Conservation (phyloP, 2,113 vertebrate genomes). For the Dicentrarchus labrax region DNA sequence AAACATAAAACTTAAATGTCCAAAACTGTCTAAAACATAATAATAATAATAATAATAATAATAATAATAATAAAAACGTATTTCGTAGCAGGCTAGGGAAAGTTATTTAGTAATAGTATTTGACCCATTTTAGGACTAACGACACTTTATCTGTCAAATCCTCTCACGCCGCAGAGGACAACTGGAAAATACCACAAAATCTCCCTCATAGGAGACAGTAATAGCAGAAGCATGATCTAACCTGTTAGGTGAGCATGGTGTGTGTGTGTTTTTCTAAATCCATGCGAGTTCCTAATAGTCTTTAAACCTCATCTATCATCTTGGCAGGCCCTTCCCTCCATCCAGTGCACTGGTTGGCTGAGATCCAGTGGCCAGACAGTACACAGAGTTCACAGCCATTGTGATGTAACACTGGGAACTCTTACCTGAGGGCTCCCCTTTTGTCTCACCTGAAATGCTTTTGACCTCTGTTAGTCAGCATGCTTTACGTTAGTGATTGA, state of each 20-base stretch:
- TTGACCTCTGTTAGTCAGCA: slow-evolving; percentile 65
- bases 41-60: no score
- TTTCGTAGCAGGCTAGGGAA: neutral
- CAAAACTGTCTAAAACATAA: neutral
- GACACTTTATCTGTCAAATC: neutral
- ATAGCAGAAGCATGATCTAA: slow-evolving; percentile 49
- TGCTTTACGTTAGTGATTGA: slow-evolving; percentile 62
- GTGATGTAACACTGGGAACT: slow-evolving; percentile 71
- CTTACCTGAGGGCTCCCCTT: slow-evolving; percentile 66
- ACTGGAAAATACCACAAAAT: slow-evolving; percentile 23
- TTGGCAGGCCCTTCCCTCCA: slow-evolving; percentile 57
- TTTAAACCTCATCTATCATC: slow-evolving; percentile 75
- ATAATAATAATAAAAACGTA: neutral
- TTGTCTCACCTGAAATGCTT: slow-evolving; percentile 65
- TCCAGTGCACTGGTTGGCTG: slow-evolving; percentile 72
- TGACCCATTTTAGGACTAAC: neutral
- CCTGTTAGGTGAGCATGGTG: slow-evolving; percentile 46
- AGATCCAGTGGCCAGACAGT: slow-evolving; percentile 72
- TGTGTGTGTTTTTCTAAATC: slow-evolving; percentile 19
- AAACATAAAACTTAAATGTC: slow-evolving; percentile 3
- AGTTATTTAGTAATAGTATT: slow-evolving; percentile 2
- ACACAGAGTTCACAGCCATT: slow-evolving; percentile 60
- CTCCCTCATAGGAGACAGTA: slow-evolving; percentile 20
- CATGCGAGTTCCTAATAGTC: slow-evolving; percentile 49
- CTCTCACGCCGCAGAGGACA: neutral